Evolutionary conservation across 2,797 vertebrate species (phyloP).

Genomic region (Crax fasciolata): DNA sequence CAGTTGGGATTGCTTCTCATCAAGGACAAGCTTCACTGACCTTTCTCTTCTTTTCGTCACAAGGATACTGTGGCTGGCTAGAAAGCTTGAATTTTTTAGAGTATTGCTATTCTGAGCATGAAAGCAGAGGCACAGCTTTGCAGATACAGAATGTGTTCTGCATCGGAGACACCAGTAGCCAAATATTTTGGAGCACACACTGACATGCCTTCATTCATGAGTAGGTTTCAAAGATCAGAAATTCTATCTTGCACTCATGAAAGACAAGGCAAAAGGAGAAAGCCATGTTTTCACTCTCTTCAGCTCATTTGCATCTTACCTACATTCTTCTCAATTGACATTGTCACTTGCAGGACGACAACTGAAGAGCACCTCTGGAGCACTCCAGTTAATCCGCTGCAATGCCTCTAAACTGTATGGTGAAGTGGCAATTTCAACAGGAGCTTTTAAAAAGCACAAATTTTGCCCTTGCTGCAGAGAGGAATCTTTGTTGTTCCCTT

Average conservation of each 20-base stretch:
- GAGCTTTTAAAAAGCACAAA: constrained; percentile 5
- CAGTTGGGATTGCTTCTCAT: neutral
- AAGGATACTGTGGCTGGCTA: neutral
- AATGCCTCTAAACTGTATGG: neutral
- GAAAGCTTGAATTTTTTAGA: neutral
- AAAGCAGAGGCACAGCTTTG: constrained; percentile 35
- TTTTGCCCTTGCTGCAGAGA: neutral
- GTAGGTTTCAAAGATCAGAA: constrained; percentile 40
- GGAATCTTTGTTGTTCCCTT: neutral
- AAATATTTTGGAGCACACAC: neutral
- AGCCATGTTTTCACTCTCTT: constrained; percentile 8
- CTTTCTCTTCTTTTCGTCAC: constrained; percentile 37
- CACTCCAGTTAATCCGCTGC: constrained; percentile 45
- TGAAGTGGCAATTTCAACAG: neutral
- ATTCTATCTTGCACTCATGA: constrained; percentile 24
- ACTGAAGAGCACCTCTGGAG: constrained; percentile 46
- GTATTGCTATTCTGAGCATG: constrained; percentile 2
- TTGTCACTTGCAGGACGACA: constrained; percentile 48
- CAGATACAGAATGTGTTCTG: neutral
- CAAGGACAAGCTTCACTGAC: constrained; percentile 30
- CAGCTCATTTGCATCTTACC: constrained; percentile 42
- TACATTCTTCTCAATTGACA: constrained; percentile 34
- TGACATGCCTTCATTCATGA: neutral
- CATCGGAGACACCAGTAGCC: neutral
- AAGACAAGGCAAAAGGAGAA: constrained; percentile 31